Base-by-base conservation (phyloP, 2,888 invertebrate species). In the Idaea biselata region DNA sequence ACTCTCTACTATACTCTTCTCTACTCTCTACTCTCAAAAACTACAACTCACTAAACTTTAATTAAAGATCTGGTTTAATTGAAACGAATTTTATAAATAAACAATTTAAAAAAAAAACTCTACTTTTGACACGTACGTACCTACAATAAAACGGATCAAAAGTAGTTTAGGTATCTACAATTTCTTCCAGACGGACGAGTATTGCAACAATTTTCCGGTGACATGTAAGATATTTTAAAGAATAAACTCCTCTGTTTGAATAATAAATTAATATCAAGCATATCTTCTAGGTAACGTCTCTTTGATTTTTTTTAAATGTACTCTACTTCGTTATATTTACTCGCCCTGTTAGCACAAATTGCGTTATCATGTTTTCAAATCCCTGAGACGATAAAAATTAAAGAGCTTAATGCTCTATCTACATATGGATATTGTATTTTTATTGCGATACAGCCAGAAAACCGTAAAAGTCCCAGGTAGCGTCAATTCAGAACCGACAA, bases 301-400 rank as follows among this genome's bases (percentile, higher is more conserved):
- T 72, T 68, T 73, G 74, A 75, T 82, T 81, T 83, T 65, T 80
- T 78, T 77, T 82, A 71, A 80, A 76, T 81, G 69, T 69, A 65
- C 67, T 68, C 77, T 78, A 85, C 84, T 78, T 79, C 71, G 78
- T 83, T 81, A 81, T 80, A 80, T 72, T 74, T 71, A 75, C 72
- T 75, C 75, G 76, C 73, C 75, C 81, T 84, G 82, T 82, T 80
- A 79, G 75, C 74, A 73, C 62, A 80, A 81, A 84, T 82, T 80
- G 78, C 69, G 67, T 82, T 79, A 80, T 74, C 70, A 77, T 70
- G 73, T 73, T 68, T 73, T 73, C 75, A 75, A 79, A 78, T 75
- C 68, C 68, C 71, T 73, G 67, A 72, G 68, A 53, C 58, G 56
- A 61, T 62, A 68, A 69, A 73, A 71, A 75, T 68, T 67, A 68